Evolutionary conservation across 2,113 vertebrate genomes (phyloP).

Genomic region (Macaca mulatta): DNA sequence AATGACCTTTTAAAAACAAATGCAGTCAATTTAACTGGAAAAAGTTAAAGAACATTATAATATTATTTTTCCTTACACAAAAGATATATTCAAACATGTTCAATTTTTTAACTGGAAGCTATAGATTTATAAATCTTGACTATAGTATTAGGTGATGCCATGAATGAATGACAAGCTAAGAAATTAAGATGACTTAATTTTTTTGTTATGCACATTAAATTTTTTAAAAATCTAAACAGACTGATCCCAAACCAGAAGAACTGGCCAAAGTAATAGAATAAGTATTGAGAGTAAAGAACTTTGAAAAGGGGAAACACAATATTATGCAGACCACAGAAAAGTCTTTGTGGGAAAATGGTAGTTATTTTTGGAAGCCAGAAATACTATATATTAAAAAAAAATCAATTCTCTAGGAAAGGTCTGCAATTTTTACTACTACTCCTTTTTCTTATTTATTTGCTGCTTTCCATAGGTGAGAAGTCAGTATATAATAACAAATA

Average conservation of each 20-base stretch:
- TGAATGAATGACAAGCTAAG: neutral
- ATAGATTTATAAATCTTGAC: neutral
- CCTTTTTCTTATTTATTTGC: neutral
- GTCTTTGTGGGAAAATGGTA: neutral
- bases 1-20: neutral
- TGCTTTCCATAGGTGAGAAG: neutral
- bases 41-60: neutral
- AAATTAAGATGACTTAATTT: constrained; percentile 3
- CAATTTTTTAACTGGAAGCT: neutral
- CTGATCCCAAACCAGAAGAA: neutral
- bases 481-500: neutral
- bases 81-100: neutral
- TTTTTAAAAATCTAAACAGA: neutral
- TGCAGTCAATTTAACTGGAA: neutral
- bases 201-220: constrained; percentile 6
- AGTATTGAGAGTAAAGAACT: neutral
- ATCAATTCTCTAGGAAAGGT: neutral
- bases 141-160: neutral
- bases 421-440: neutral
- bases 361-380: neutral
- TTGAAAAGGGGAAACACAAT: neutral
- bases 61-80: neutral
- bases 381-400: neutral
- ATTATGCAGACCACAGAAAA: neutral
- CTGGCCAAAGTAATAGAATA: neutral